Base-by-base conservation (phyloP, 2,113 vertebrate genomes). In the Neopipo cinnamomea region DNA sequence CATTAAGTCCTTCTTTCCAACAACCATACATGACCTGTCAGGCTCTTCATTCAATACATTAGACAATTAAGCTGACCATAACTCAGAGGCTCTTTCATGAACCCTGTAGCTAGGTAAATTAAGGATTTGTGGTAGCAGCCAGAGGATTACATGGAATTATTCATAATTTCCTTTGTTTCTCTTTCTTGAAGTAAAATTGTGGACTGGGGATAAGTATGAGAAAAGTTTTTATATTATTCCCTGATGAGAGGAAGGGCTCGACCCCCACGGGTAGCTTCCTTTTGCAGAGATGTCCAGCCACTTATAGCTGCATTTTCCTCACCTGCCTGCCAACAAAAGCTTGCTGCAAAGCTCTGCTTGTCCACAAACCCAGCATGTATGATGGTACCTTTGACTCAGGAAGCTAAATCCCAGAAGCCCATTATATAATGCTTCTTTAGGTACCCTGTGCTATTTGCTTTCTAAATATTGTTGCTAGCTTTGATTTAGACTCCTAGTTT, bases 161-260 rank as follows among this genome's bases (percentile, higher is more conserved):
- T 52, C 0, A 20, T 37, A 6, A 67, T 53, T 91, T 33, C 72
- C 39, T 62, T 37, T 33, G 31, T 35, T 76, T 74, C 3, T 47
- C 27, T 61, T 59, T 46, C 46, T 42, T n/a, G n/a, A 83, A 65
- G 37, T 56, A 77, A 94, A 86, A 73, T 2, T 37, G 16, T 13
- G 41, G 25, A 49, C 25, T 22, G 24, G 18, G 27, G 39, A 7
- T 21, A 85, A 50, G 39, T 0, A 0, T 42, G 31, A 78, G 44
- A 33, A 11, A 22, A 23, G 11, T 53, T 67, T 52, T 46, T 31
- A 8, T 3, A 24, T 75, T 37, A 31, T 28, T 17, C 20, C 14
- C 25, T 0, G 0, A 4, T 16, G n/a, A 11, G 19, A 68, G 8
- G 14, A 79, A 79, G 24, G 24, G 31, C 49, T 66, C 0, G 0